phyloP scores from a whole-genome alignment of 2,888 invertebrate genomes.

The Isotomurus palustris region DNA sequence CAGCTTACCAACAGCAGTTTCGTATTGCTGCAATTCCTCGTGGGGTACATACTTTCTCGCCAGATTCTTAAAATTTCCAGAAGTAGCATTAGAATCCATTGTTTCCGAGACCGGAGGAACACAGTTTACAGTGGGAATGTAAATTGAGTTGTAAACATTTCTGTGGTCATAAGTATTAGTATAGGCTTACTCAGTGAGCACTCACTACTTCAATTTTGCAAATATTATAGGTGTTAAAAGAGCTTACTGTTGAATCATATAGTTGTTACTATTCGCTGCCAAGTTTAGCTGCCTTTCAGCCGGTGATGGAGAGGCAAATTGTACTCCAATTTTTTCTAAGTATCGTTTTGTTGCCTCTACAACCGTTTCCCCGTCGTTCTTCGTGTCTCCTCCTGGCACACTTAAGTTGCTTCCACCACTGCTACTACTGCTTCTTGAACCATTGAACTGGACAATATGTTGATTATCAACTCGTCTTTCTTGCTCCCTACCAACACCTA shows the following conservation, averaged over 20 bases:
- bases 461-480: too few relatives aligned
- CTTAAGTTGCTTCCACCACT: not conserved
- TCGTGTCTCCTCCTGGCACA: not conserved
- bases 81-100: slow-evolving; percentile 8
- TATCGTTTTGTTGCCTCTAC: slow-evolving; percentile 26
- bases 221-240: too few relatives aligned
- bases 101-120: slow-evolving; percentile 19
- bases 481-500: too few relatives aligned
- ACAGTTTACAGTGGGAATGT: slow-evolving; percentile 28
- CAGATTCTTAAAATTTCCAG: slow-evolving; percentile 13
- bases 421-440: not conserved
- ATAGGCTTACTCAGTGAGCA: not conserved
- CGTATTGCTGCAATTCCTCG: slow-evolving; percentile 20
- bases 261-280: slow-evolving; percentile 14
- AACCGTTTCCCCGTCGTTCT: not conserved
- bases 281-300: not conserved
- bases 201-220: not conserved
- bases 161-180: slow-evolving; percentile 13
- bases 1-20: slow-evolving; percentile 11
- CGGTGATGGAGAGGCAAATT: slow-evolving; percentile 17
- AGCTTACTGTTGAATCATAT: slow-evolving; percentile 41
- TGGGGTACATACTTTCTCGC: slow-evolving; percentile 28
- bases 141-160: slow-evolving; percentile 36
- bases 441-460: too few relatives aligned
- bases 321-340: slow-evolving; percentile 23